phyloP scores from a whole-genome alignment of 2,888 invertebrate genomes.

The Drosophila paucipuncta region DNA sequence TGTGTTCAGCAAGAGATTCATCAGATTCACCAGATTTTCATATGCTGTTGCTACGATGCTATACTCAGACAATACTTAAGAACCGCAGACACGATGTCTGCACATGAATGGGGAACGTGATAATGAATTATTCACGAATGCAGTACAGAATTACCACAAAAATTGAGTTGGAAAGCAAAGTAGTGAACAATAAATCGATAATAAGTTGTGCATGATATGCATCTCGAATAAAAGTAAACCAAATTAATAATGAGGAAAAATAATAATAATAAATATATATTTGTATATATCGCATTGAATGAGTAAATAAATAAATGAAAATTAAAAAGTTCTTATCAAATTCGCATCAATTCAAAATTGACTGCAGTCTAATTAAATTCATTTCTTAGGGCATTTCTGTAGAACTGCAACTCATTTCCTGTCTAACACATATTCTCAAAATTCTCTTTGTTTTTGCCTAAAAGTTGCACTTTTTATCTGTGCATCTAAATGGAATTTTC shows the following conservation, averaged over 20 bases:
- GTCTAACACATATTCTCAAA: neutral
- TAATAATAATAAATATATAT: neutral
- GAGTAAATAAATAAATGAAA: neutral
- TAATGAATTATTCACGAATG: conserved; percentile 16
- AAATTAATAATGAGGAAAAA: neutral
- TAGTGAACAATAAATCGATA: neutral
- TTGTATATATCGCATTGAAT: neutral
- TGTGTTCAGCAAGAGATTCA: conserved; percentile 50
- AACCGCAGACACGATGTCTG: conserved; percentile 63
- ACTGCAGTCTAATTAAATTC: accelerated
- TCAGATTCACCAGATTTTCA: conserved; percentile 2
- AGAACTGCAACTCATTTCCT: neutral
- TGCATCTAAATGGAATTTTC: neutral
- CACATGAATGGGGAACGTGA: conserved; percentile 54
- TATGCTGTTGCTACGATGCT: conserved; percentile 20
- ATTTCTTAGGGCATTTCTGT: neutral
- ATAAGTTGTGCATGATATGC: neutral
- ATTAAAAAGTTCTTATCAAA: neutral
- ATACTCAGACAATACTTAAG: conserved; percentile 20
- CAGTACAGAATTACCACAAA: neutral
- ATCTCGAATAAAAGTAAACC: neutral
- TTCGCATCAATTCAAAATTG: neutral
- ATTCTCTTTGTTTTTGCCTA: neutral
- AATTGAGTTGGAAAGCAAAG: neutral
- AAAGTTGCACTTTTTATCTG: neutral